These are phyloP conservation scores for Drosophila neutralis DNA, from an alignment of 2,888 invertebrate genomes.

Conservation along the genomic window DNA sequence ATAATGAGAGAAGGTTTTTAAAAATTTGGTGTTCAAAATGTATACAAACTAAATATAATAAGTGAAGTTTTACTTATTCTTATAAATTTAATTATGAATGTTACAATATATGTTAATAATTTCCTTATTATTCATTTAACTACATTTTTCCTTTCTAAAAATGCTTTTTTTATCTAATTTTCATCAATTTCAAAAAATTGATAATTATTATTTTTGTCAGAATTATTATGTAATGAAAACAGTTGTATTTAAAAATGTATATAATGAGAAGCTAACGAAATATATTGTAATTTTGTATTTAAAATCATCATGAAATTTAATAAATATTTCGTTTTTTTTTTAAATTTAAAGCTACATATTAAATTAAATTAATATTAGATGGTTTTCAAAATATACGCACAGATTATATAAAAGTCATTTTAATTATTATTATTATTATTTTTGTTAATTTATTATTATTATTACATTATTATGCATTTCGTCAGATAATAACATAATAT, in stretches of 20 bases:
- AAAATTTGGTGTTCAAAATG: background rate
- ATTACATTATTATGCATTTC: background rate
- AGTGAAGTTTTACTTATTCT: background rate
- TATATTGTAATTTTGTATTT: background rate
- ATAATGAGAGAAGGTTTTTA: background rate
- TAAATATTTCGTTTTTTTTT: background rate
- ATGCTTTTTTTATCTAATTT: too few species aligned
- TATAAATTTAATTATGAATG: background rate
- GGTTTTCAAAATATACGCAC: background rate
- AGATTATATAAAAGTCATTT: background rate
- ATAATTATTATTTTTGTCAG: background rate
- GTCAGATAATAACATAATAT: background rate
- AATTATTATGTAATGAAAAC: background rate
- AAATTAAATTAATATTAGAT: too few species aligned
- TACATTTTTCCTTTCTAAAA: background rate
- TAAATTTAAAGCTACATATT: background rate
- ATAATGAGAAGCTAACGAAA: background rate
- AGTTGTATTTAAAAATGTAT: background rate
- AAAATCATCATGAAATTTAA: too few species aligned
- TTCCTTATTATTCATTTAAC: background rate
- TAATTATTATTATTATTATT: background rate
- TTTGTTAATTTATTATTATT: too few species aligned
- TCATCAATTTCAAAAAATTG: too few species aligned
- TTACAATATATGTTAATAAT: background rate
- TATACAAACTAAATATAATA: background rate